phyloP scores from a whole-genome alignment of 2,888 invertebrate genomes.

The Caenorhabditis imperialis region DNA sequence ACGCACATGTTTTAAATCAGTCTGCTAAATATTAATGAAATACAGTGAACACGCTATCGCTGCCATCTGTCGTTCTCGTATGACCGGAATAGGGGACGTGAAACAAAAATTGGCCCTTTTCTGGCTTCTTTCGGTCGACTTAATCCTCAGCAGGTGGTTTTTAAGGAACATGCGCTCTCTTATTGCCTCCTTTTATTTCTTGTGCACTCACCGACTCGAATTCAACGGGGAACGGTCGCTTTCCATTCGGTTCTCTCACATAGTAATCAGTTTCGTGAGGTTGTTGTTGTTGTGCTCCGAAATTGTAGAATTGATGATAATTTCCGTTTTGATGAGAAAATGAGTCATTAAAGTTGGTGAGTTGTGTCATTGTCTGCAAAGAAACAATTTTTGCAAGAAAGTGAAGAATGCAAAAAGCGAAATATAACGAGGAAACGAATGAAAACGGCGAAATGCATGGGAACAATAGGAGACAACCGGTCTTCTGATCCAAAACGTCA shows the following conservation, averaged over 20 bases:
- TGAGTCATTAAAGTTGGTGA: slow-evolving; percentile 33
- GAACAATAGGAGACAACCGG: slow-evolving; percentile 20
- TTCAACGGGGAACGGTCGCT: slow-evolving; percentile 49
- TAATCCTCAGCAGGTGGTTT: not conserved
- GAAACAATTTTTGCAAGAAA: too few species aligned
- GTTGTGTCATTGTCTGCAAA: slow-evolving; percentile 56
- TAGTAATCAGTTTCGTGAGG: slow-evolving; percentile 23
- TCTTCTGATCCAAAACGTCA: slow-evolving; percentile 6
- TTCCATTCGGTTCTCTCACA: slow-evolving; percentile 46
- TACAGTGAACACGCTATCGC: slow-evolving; percentile 1
- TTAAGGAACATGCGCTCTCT: not conserved
- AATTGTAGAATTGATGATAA: slow-evolving; percentile 18
- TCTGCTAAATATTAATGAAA: not conserved
- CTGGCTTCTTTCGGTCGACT: slow-evolving; percentile 1
- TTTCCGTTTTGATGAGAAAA: slow-evolving; percentile 13
- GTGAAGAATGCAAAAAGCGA: slow-evolving; percentile 3
- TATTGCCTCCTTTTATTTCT: not conserved
- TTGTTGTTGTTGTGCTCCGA: too few species aligned
- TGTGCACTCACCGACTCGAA: slow-evolving; percentile 45
- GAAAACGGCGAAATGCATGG: slow-evolving; percentile 5
- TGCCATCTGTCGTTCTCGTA: slow-evolving; percentile 18
- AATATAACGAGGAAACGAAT: slow-evolving; percentile 8
- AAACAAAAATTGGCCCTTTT: not conserved
- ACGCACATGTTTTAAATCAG: too few species aligned
- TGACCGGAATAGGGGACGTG: slow-evolving; percentile 6